Evolutionary conservation across 2,888 invertebrate species (phyloP).

Genomic region (Choreutis nemorana): DNA sequence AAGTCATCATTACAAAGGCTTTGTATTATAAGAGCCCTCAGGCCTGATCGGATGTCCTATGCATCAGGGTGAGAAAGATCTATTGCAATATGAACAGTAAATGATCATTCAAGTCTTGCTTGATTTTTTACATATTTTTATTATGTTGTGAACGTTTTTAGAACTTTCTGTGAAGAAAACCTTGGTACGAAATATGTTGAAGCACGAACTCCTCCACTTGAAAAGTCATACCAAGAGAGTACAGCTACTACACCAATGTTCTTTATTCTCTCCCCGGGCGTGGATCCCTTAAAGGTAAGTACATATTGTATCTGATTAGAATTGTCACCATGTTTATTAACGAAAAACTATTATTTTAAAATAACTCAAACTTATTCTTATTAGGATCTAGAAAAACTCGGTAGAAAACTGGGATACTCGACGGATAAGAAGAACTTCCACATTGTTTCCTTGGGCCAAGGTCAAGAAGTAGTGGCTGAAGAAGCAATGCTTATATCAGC

Average conservation of each 20-base stretch:
- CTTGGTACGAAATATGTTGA: slow-evolving; percentile 84
- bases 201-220: slow-evolving; percentile 80
- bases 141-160: slow-evolving; percentile 20
- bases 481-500: slow-evolving; percentile 82
- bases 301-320: background rate
- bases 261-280: slow-evolving; percentile 94
- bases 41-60: slow-evolving; percentile 95
- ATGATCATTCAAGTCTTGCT: background rate
- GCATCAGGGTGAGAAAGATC: slow-evolving; percentile 72
- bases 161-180: slow-evolving; percentile 88
- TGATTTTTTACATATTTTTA: background rate
- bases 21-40: slow-evolving; percentile 90
- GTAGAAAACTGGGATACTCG: slow-evolving; percentile 81
- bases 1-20: slow-evolving; percentile 84
- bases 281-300: slow-evolving; percentile 85
- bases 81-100: background rate
- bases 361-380: slow-evolving; percentile 9
- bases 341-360: background rate
- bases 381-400: slow-evolving; percentile 87
- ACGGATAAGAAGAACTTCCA: slow-evolving; percentile 85
- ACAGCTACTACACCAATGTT: slow-evolving; percentile 87
- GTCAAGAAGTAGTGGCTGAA: slow-evolving; percentile 93
- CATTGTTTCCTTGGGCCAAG: slow-evolving; percentile 93
- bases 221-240: slow-evolving; percentile 86
- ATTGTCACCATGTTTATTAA: too few species aligned